A percentile compares a stretch with the other conserved stretches of the same genome.
phyloP scores from a whole-genome alignment of 2,888 invertebrate genomes.

The Dioctria linearis region DNA sequence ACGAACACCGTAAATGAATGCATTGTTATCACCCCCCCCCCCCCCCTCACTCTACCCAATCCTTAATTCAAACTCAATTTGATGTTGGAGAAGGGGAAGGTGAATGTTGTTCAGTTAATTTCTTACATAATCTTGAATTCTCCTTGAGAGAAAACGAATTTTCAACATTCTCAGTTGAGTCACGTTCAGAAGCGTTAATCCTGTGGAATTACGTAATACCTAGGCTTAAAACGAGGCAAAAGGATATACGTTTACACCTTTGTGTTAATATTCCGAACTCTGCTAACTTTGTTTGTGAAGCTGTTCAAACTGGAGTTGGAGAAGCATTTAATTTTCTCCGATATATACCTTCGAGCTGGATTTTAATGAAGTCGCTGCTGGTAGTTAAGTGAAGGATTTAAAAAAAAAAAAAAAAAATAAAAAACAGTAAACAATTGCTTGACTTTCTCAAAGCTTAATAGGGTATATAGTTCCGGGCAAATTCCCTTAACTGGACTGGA shows the following conservation, averaged over 20 bases:
- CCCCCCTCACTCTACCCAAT: no score
- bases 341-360: neutral
- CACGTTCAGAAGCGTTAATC: slow-evolving; percentile 1
- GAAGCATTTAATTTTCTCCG: neutral
- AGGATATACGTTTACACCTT: neutral
- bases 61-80: no score
- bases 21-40: no score
- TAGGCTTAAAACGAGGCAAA: neutral
- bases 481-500: no score
- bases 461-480: no score
- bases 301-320: neutral
- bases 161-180: neutral
- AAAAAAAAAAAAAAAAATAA: no score
- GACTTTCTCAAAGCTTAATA: no score
- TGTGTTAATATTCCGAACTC: neutral
- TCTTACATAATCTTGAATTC: slow-evolving; percentile 1
- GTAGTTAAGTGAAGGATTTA: no score
- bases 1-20: no score
- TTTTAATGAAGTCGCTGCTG: neutral
- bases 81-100: neutral
- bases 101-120: neutral
- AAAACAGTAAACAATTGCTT: no score
- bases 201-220: neutral
- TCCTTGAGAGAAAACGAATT: neutral
- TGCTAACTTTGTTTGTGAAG: neutral